These are phyloP conservation scores for Selene dorsalis DNA, from an alignment of 2,797 vertebrate species.

Conservation along the genomic window DNA sequence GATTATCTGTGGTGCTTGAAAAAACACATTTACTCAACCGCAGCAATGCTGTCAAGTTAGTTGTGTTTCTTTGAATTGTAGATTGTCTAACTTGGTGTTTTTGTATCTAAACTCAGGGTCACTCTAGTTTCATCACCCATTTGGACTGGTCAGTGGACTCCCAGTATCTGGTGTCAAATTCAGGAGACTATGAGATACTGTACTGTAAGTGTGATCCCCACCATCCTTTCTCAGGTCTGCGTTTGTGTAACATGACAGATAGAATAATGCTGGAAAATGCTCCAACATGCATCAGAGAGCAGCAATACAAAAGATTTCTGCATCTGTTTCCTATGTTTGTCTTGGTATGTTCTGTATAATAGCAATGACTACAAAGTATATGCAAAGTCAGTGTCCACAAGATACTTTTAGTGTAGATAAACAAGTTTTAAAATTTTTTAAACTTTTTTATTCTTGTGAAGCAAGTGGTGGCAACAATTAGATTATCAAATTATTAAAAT, in stretches of 20 bases:
- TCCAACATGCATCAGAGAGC: background rate
- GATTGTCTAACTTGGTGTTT: constrained; percentile 1
- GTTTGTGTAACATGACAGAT: background rate
- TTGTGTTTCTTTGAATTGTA: background rate
- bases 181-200: constrained; percentile 98
- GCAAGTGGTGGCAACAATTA: background rate
- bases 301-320: background rate
- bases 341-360: background rate
- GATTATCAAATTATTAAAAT: background rate
- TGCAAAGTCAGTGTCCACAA: background rate
- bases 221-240: background rate
- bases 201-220: constrained; percentile 90
- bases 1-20: constrained; percentile 29
- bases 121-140: constrained; percentile 99
- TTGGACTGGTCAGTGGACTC: constrained; percentile 98
- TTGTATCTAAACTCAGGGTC: constrained; percentile 86
- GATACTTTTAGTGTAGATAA: too few species aligned
- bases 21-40: background rate
- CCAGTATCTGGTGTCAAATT: constrained; percentile 97
- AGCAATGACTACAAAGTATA: background rate
- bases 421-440: too few species aligned
- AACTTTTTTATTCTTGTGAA: background rate
- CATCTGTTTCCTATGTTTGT: background rate
- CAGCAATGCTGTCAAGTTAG: background rate
- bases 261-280: background rate